Base-by-base conservation (phyloP, 2,797 vertebrate species). In the Coranthus polyacanthus region DNA sequence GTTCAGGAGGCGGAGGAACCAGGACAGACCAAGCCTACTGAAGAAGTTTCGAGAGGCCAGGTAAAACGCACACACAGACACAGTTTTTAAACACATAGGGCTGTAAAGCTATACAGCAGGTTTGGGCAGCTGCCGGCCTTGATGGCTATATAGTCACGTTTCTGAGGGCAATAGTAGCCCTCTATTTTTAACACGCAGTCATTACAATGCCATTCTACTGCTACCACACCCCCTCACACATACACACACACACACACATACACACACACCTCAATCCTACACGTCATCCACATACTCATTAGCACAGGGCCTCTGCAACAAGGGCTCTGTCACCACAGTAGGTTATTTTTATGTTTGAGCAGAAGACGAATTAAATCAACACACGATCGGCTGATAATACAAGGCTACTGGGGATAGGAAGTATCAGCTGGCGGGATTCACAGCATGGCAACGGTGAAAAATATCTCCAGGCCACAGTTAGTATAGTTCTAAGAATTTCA, bases 21-120 rank as follows among this genome's bases (percentile, higher is more conserved):
- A 97, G 75, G 97, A 98, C 90, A 83, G 97, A 36, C 97, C 97
- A 3, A 96, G 96, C 68, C 87, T 98, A 59, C 94, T 98, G 7
- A 99, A 99, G 91, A 99, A 98, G 82, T 99, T 98, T 63, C 80
- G 95, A 38, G 97, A 99, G 80, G 94, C 97, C 89, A 96, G 97
- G 97, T 97, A 85, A 79, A 55, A 67, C 16, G 18, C 50, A 57
- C 32, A 51, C 22, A 22, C 11, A 54, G 17, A 43, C 12, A 21
- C 22, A n/a, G 12, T 26, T n/a, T 52, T 36, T 32, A 34, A 54
- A 18, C 18, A 37, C 12, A 54, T 13, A 22, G 15, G 37, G 38
- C 26, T 34, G 4, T 46, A 42, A 12, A 17, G 47, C 42, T 32
- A 57, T 17, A 15, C n/a, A 42, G 20, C 52, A 26, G 21, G 38